phyloP scores from a whole-genome alignment of 2,113 vertebrate genomes.

The Grantiella picta region DNA sequence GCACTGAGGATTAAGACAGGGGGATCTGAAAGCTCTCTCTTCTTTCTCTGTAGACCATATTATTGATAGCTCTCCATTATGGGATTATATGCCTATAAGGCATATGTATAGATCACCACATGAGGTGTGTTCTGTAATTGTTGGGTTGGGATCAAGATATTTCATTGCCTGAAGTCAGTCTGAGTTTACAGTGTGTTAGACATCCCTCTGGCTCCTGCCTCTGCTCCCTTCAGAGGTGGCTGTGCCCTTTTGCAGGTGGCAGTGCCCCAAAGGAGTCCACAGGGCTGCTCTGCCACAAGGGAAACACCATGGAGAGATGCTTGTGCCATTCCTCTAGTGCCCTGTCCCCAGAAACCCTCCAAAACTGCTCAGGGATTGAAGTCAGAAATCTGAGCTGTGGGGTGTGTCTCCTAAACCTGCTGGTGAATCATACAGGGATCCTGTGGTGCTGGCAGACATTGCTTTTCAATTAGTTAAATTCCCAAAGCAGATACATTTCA shows the following conservation, averaged over 20 bases:
- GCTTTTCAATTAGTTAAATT: background rate
- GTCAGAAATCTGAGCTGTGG: background rate
- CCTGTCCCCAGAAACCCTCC: background rate
- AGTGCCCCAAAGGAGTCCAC: background rate
- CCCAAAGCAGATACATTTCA: background rate
- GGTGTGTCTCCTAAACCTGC: background rate
- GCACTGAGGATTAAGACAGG: background rate
- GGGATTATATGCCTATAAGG: background rate
- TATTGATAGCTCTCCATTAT: background rate
- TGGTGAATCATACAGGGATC: background rate
- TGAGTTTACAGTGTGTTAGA: background rate
- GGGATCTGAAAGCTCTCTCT: background rate
- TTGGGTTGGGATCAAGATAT: background rate
- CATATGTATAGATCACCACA: background rate
- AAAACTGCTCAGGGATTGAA: background rate
- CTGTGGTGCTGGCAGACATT: background rate
- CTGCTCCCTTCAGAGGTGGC: background rate
- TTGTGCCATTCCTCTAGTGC: background rate
- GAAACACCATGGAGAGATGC: background rate
- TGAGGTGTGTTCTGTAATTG: background rate
- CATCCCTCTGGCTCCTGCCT: background rate
- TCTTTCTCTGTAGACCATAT: background rate
- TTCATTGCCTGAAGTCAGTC: background rate
- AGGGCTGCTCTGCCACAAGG: background rate
- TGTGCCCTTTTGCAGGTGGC: background rate